Evolutionary conservation across 2,113 vertebrate genomes (phyloP).

Genomic region (Brachypteracias leptosomus): DNA sequence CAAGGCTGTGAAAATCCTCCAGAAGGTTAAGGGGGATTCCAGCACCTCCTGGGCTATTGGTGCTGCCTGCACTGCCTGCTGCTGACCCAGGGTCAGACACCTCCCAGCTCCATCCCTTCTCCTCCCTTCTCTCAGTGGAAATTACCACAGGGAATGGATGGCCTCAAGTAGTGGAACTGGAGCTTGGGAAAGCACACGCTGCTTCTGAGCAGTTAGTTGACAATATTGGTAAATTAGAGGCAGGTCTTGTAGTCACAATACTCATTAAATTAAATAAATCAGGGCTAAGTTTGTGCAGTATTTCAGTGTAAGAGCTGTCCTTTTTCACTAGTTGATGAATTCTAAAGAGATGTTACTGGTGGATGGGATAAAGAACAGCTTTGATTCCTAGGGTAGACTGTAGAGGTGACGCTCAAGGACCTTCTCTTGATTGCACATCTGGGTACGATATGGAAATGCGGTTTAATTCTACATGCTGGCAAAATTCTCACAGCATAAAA

Average conservation of each 20-base stretch:
- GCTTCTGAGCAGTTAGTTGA: background rate
- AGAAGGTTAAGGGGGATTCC: conserved; percentile 40
- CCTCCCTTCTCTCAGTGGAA: conserved; percentile 35
- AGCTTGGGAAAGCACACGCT: conserved; percentile 19
- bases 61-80: background rate
- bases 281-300: background rate
- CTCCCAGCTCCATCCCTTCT: background rate
- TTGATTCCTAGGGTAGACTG: background rate
- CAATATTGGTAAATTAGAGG: background rate
- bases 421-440: background rate
- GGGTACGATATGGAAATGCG: background rate
- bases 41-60: conserved; percentile 8
- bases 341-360: background rate
- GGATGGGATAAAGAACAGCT: background rate
- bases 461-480: background rate
- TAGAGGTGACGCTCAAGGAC: conserved; percentile 19
- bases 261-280: background rate
- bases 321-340: background rate
- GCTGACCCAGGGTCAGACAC: conserved; percentile 36
- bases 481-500: background rate
- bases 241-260: background rate
- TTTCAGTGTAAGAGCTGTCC: background rate
- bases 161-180: background rate
- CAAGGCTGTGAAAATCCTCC: conserved; percentile 4
- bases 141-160: background rate